phyloP scores from a whole-genome alignment of 2,797 vertebrate species.

The Pristis pectinata region DNA sequence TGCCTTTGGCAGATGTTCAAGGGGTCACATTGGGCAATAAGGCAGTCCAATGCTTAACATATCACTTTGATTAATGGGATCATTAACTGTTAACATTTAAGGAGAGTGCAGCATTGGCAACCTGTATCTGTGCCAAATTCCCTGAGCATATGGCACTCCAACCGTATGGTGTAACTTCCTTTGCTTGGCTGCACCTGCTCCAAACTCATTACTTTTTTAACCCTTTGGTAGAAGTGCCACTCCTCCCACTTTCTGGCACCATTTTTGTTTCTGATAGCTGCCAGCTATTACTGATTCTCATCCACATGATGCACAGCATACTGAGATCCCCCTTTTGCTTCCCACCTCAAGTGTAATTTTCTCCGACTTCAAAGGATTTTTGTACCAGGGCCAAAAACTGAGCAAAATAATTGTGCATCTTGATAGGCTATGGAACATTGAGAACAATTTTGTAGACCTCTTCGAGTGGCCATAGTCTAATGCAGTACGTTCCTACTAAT shows the following conservation, averaged over 20 bases:
- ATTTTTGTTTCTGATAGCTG: not conserved
- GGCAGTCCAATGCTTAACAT: not conserved
- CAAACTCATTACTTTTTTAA: not conserved
- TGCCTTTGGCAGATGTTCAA: not conserved
- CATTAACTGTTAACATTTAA: not conserved
- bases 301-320: not conserved
- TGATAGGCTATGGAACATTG: not conserved
- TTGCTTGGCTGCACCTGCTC: constrained; percentile 13
- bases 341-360: no score
- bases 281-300: not conserved
- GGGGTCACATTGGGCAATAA: not conserved
- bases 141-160: not conserved
- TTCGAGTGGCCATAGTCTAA: not conserved
- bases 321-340: no score
- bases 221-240: not conserved
- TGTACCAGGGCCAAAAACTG: not conserved
- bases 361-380: not conserved
- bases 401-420: not conserved
- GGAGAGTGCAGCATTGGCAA: not conserved
- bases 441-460: not conserved
- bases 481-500: not conserved
- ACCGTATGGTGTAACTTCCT: not conserved
- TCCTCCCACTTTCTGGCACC: not conserved
- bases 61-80: constrained; percentile 1
- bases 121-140: not conserved